These are phyloP conservation scores for Druon quercuslanigerum DNA, from an alignment of 1,140 invertebrate species.

Conservation along the genomic window DNA sequence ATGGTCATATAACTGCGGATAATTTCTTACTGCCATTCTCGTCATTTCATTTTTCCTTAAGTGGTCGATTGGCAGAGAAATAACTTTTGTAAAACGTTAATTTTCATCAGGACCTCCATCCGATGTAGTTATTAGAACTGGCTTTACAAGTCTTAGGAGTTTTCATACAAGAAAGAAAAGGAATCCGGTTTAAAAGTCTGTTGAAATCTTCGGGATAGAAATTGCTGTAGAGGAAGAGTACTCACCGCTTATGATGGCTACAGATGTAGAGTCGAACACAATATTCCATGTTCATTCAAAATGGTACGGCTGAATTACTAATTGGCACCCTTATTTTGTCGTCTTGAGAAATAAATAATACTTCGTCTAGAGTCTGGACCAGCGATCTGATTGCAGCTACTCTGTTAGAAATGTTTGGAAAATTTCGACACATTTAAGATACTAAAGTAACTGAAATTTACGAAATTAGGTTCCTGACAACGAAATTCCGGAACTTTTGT, in stretches of 20 bases:
- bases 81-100: slow-evolving; percentile 67
- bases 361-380: slow-evolving; percentile 39
- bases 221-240: slow-evolving; percentile 59
- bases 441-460: no score
- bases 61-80: slow-evolving; percentile 51
- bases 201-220: slow-evolving; percentile 63
- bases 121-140: slow-evolving; percentile 64
- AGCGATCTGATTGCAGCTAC: slow-evolving; percentile 11
- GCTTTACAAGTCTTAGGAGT: slow-evolving; percentile 58
- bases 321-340: slow-evolving; percentile 70
- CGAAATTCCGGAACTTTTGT: no score
- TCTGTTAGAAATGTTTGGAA: no score
- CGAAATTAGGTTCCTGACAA: no score
- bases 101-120: slow-evolving; percentile 73
- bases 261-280: slow-evolving; percentile 65
- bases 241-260: slow-evolving; percentile 64
- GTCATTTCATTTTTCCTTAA: slow-evolving; percentile 48
- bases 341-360: slow-evolving; percentile 61
- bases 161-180: slow-evolving; percentile 50
- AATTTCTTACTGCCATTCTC: slow-evolving; percentile 47
- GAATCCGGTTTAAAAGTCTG: slow-evolving; percentile 50
- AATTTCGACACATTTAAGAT: no score
- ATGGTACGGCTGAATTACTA: slow-evolving; percentile 61
- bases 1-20: slow-evolving; percentile 63
- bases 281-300: slow-evolving; percentile 67